Percentiles rank a stretch among this genome's conserved stretches.
Evolutionary conservation across 2,888 invertebrate species (phyloP).

Genomic region (Ommatoiulus sabulosus): DNA sequence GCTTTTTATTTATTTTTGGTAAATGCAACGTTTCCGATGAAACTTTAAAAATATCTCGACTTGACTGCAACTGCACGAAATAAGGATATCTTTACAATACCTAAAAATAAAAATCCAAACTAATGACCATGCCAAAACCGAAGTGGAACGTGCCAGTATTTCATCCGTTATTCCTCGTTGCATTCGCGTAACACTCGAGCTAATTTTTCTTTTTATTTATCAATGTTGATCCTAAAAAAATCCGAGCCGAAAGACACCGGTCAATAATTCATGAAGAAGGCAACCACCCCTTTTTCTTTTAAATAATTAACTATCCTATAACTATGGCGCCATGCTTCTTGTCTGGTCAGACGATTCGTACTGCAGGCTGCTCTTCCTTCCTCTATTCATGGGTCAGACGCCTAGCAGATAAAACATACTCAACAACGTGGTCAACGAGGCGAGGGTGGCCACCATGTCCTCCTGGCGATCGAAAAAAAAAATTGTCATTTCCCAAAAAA

Average conservation of each 20-base stretch:
- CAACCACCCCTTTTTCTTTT: conserved; percentile 19
- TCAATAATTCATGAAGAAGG: conserved; percentile 19
- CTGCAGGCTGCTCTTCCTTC: conserved; percentile 1
- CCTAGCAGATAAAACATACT: not conserved
- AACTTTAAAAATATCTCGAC: too few relatives aligned
- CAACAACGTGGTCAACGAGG: not conserved
- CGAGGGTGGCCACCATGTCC: not conserved
- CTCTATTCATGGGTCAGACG: not conserved
- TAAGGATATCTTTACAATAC: not conserved
- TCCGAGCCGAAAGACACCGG: conserved; percentile 3
- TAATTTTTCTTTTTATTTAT: conserved; percentile 10
- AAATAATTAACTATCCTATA: conserved; percentile 19
- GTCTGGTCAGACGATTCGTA: not conserved
- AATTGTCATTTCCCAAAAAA: too few relatives aligned
- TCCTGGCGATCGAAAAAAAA: not conserved
- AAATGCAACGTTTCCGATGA: not conserved
- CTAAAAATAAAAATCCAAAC: not conserved
- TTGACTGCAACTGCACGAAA: not conserved
- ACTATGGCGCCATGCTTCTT: conserved; percentile 19
- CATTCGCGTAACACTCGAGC: not conserved
- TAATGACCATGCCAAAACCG: not conserved
- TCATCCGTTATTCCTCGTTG: not conserved
- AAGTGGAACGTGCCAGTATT: not conserved
- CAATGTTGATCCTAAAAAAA: not conserved
- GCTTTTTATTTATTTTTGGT: not conserved